These are phyloP conservation scores for Brachyptera putata DNA, from an alignment of 2,888 invertebrate species.

Conservation along the genomic window DNA sequence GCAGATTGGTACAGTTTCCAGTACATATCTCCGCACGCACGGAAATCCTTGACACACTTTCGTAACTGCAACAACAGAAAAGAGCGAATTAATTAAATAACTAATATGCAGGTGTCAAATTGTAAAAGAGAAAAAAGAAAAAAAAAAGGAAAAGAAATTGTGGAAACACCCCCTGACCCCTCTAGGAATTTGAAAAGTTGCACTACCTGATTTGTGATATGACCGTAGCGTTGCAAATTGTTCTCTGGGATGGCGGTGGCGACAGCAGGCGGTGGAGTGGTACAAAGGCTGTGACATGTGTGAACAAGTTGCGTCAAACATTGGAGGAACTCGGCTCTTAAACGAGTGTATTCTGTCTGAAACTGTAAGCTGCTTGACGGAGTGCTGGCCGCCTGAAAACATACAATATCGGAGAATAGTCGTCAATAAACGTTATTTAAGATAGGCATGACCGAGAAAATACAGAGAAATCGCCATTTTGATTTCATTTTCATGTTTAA, in stretches of 20 bases:
- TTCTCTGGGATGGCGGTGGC: slow-evolving; percentile 77
- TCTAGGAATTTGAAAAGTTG: no score
- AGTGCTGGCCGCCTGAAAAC: slow-evolving; percentile 62
- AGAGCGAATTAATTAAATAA: slow-evolving; percentile 13
- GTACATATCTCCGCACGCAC: slow-evolving; percentile 66
- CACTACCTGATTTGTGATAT: slow-evolving; percentile 68
- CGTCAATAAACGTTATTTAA: no score
- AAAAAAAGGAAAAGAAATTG: no score
- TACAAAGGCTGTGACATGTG: slow-evolving; percentile 71
- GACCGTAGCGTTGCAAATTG: slow-evolving; percentile 70
- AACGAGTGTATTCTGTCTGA: slow-evolving; percentile 69
- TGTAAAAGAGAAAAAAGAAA: no score
- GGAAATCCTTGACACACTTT: slow-evolving; percentile 69
- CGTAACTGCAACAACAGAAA: slow-evolving; percentile 51
- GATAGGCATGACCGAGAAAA: no score
- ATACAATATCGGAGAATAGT: no score
- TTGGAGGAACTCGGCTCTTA: slow-evolving; percentile 72
- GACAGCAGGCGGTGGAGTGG: slow-evolving; percentile 85
- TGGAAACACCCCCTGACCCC: no score
- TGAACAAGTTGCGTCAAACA: slow-evolving; percentile 59
- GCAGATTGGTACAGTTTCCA: slow-evolving; percentile 75
- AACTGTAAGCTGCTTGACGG: slow-evolving; percentile 62
- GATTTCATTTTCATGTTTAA: no score
- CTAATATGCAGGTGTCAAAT: background rate
- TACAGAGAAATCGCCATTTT: no score